Base-by-base conservation (phyloP, 1,140 invertebrate species). In the Cyphomyrmex costatus region DNA sequence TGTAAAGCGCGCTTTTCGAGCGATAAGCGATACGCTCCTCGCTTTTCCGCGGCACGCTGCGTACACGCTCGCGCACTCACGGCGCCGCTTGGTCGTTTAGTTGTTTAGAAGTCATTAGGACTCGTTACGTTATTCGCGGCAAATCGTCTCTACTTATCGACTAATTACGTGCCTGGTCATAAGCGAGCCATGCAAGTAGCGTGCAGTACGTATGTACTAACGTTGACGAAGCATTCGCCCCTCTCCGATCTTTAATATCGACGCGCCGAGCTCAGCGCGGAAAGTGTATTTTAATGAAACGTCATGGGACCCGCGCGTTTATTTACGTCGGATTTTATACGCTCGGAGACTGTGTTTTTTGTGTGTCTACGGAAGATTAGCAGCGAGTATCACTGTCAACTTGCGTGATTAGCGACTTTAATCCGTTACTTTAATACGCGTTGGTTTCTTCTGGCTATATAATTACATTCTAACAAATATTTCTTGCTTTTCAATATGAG, bases 141-240 rank as follows among this genome's bases (percentile, higher is more conserved):
- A 84, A 90, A 90, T 90, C 88, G 89, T 91, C 83, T 86, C 92
- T 90, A 92, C 91, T 92, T 92, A 92, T 91, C 92, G 89, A 85
- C 85, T 92, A 92, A 92, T 92, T 92, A 91, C 90, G 79, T 60
- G 68, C 68, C 61, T 68, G 89, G 53, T 46, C 82, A 68, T 56
- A 78, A 71, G 71, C 58, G 33, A 56, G 49, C 42, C 30, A 36
- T 3, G 24, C 36, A 68, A 88, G 42, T 51, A 71, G 60, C 53
- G 46, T 56, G 21, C 46, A 21, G 49, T 56, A 46, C 27, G 42
- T 51, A 65, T 24, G 42, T 21, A 49, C 33, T 68, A 36, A 19
- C 33, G 78, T 42, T 80, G 30, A 60, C 42, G 85, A 51, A 42
- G 63, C 51, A 30, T n/a, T 16, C 42, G 24, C 51, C 30, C 71